Base-by-base conservation (phyloP, 92 coral and sea anemone species). In the Phenganax marumi region DNA sequence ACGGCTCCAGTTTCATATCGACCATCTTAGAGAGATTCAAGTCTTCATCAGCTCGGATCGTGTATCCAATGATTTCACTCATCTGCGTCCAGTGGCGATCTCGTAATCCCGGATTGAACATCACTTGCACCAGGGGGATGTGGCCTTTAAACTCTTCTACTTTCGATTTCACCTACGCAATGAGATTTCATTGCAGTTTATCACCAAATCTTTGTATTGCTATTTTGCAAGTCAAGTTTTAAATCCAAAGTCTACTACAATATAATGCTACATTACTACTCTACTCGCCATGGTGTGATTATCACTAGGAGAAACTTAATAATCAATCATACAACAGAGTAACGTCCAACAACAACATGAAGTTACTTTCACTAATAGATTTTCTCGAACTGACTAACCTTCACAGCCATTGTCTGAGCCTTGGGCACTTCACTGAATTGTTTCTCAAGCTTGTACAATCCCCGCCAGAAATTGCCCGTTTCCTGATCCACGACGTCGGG, bases 1-100 rank as follows among this genome's bases (percentile, higher is more conserved):
- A 96, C 8, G 99, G 99, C 56, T 96, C 99, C n/a, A 96, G 88
- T 80, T 96, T 96, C 99, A 96, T 96, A 75, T 96, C 99, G 48
- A 94, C 97, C 99, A 96, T 96, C 84, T 90, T 91, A 72, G 99
- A 93, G 16, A 96, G 96, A 68, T 96, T 96, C 87, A 92, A 90
- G 89, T 92, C 97, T 43, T 96, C 99, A 51, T 92, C 97, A 12
- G 97, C 97, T 70, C 88, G 89, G 55, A 96, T 91, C 0, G 97
- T 92, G 79, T 93, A 96, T 62, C 99, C 99, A 46, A 96, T 90
- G 55, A 92, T 96, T 80, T 92, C 93, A 6, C 97, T 92, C 96
- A 96, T 96, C 64, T 84, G 89, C 21, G 88, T 90, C 99, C 99
- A 96, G 79, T 96, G 99, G 56, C 99, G 92, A 46, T 96, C 99